Evolutionary conservation across 2,113 vertebrate species (phyloP), one percentile per base, ranked within the genome.

Genomic region (Boulengeromyrus knoepffleri): DNA sequence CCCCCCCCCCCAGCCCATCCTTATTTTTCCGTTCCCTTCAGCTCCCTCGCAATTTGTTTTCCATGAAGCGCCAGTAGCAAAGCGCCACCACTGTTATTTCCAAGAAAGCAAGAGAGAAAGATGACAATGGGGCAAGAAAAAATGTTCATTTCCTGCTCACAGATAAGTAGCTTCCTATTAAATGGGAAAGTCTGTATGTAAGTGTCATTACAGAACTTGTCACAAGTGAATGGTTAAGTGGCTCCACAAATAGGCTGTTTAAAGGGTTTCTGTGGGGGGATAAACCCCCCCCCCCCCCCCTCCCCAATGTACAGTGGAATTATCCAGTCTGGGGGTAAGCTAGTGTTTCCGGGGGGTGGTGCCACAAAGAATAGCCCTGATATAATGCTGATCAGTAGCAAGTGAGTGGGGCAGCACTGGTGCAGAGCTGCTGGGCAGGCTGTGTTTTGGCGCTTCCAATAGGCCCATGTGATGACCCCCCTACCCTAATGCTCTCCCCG

Each of bases 141-240:
- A 85, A 90, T 77, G 62, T 90, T 89, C 4, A 89, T 92, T 93
- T 90, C 91, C 85, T 89, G 85, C 92, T 91, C 88, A 91, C 92
- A 90, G 74, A 92, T 93, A 88, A 90, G 87, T 83, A 89, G 84
- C 87, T 95, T 95, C 88, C 89, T 92, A 89, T 95, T 94, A 92
- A 94, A 93, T 89, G 94, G 92, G 89, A 90, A 90, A 93, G 92
- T 92, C 91, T 92, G 88, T 94, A 92, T 92, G 88, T 94, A 92
- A 94, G 90, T 93, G 90, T 93, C 94, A 92, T 94, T 95, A 94
- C 93, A 94, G 24, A 87, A 88, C 93, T 31, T 91, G 94, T 92
- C 85, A 90, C 93, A 91, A 92, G 70, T 93, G 90, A 94, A 91
- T 91, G 89, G 89, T 93, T 94, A 94, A 90, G 88, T 92, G 90